Conservation (phyloP, 2,797 vertebrate genomes). For the Sylvilagus floridanus region DNA sequence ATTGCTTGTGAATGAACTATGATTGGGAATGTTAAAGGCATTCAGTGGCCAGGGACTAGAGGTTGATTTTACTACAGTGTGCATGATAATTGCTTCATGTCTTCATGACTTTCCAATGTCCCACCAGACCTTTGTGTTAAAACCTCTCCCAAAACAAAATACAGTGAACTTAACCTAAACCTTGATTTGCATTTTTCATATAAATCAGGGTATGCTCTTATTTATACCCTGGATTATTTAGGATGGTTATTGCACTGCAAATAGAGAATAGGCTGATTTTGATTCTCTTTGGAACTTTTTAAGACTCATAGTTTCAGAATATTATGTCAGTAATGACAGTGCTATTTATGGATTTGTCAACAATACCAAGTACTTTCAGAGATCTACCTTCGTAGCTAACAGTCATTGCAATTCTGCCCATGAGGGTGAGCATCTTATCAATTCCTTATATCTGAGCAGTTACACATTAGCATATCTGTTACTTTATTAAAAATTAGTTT, state of each 20-base stretch:
- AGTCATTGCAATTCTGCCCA: not conserved
- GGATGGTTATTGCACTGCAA: not conserved
- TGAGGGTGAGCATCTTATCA: not conserved
- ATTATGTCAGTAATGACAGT: not conserved
- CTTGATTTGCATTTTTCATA: not conserved
- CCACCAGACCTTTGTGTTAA: not conserved
- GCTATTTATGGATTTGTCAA: not conserved
- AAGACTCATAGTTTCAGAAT: constrained; percentile 31
- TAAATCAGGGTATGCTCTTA: not conserved
- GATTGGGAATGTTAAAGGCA: not conserved
- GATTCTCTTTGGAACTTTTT: not conserved
- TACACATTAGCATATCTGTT: not conserved
- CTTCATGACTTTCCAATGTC: not conserved
- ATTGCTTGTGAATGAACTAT: not conserved
- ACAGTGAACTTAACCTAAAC: not conserved
- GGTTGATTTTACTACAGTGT: not conserved
- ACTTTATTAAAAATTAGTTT: not conserved
- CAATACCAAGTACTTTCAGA: not conserved
- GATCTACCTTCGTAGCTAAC: not conserved
- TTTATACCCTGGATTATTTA: constrained; percentile 14
- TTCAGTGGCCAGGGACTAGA: not conserved
- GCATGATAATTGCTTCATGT: not conserved
- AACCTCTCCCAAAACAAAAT: not conserved
- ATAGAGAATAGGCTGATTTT: not conserved
- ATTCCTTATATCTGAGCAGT: not conserved